These are phyloP conservation scores for Rhinophrynus dorsalis DNA, from an alignment of 2,797 vertebrate genomes.

Conservation along the genomic window DNA sequence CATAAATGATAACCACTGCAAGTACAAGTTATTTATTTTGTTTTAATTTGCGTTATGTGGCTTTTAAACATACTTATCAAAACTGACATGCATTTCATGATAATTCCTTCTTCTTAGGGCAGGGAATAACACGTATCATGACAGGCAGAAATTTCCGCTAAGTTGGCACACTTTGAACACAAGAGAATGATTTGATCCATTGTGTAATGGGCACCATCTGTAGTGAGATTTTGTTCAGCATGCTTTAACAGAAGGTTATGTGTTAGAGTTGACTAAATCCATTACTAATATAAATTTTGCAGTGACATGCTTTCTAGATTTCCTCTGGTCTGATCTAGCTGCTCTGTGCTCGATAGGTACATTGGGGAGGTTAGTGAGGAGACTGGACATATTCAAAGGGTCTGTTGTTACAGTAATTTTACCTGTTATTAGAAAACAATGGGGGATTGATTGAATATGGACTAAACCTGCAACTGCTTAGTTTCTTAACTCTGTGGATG, in stretches of 20 bases:
- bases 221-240: slow-evolving; percentile 15
- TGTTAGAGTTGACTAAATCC: not conserved
- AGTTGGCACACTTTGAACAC: slow-evolving; percentile 14
- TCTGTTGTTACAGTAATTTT: slow-evolving; percentile 12
- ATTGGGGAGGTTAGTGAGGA: not conserved
- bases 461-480: not conserved
- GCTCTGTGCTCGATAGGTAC: slow-evolving; percentile 3
- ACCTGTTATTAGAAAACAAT: slow-evolving; percentile 10
- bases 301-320: slow-evolving; percentile 1
- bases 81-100: no score
- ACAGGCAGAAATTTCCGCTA: not conserved
- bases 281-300: slow-evolving; percentile 16
- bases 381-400: not conserved
- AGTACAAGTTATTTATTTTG: no score
- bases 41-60: no score
- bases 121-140: not conserved
- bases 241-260: slow-evolving; percentile 26
- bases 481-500: not conserved
- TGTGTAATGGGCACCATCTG: slow-evolving; percentile 32
- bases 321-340: not conserved
- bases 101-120: no score
- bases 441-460: slow-evolving; percentile 1
- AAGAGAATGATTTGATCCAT: slow-evolving; percentile 1
- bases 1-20: no score
- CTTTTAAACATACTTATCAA: no score